phyloP scores from a whole-genome alignment of 1,140 invertebrate genomes.

The Drosophila tropicalis region DNA sequence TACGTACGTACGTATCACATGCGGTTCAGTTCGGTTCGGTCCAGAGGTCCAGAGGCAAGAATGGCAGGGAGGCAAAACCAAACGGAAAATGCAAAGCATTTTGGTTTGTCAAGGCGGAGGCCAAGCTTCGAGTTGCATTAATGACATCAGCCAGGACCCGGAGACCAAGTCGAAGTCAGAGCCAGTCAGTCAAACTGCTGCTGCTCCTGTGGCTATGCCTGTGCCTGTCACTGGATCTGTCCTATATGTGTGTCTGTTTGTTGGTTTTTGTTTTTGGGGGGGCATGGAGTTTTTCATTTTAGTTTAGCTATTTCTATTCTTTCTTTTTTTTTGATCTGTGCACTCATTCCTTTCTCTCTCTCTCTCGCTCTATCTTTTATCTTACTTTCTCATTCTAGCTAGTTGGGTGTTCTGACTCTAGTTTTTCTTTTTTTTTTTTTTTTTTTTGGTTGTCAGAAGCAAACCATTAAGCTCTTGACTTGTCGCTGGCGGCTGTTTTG shows the following conservation, averaged over 20 bases:
- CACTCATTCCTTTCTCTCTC: background rate
- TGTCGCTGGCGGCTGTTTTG: conserved; percentile 47
- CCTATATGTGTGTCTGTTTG: background rate
- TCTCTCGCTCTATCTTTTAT: background rate
- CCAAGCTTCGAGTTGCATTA: conserved; percentile 68
- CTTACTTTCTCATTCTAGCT: background rate
- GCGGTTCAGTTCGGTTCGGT: conserved; percentile 24
- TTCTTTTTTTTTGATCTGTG: background rate
- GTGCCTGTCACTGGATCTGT: conserved; percentile 52
- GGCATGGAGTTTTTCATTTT: conserved; percentile 21
- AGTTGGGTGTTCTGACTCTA: background rate
- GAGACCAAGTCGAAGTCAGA: conserved; percentile 72
- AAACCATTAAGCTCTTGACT: conserved; percentile 66
- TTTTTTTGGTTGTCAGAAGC: conserved; percentile 53
- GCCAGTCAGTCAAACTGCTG: conserved; percentile 70
- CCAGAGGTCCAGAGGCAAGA: conserved; percentile 15
- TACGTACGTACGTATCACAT: conserved; percentile 50
- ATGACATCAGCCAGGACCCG: conserved; percentile 59
- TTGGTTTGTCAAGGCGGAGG: conserved; percentile 40
- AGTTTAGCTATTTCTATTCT: conserved; percentile 31
- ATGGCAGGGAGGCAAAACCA: conserved; percentile 28
- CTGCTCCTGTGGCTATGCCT: conserved; percentile 32
- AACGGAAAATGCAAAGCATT: conserved; percentile 54
- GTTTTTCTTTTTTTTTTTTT: conserved; percentile 12
- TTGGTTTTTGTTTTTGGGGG: background rate